These are phyloP conservation scores for Anthrax anthrax DNA, from an alignment of 2,888 invertebrate genomes.

Conservation along the genomic window DNA sequence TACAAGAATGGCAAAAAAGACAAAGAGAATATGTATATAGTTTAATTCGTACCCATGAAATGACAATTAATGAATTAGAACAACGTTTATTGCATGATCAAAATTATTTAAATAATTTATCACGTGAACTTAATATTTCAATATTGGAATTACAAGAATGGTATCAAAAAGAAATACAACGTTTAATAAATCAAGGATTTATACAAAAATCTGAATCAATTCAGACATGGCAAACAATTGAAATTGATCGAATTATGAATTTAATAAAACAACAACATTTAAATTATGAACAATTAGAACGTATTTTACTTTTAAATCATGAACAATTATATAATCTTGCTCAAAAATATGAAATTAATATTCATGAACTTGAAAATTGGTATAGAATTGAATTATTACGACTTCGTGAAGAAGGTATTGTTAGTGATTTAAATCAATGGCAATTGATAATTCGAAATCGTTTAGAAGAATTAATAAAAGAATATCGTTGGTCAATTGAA, in stretches of 20 bases:
- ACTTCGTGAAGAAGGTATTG: constrained; percentile 22
- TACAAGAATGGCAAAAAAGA: constrained; percentile 26
- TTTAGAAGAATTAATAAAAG: constrained; percentile 22
- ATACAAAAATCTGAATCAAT: constrained; percentile 26
- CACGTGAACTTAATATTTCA: constrained; percentile 27
- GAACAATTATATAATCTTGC: constrained; percentile 22
- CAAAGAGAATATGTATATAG: neutral
- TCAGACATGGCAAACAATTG: constrained; percentile 27
- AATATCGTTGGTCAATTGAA: constrained; percentile 23
- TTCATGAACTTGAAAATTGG: constrained; percentile 27
- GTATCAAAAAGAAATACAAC: constrained; percentile 24
- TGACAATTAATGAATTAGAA: constrained; percentile 27
- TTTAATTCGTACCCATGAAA: constrained; percentile 26
- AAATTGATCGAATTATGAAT: constrained; percentile 22
- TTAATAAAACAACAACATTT: constrained; percentile 25
- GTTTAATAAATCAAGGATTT: constrained; percentile 25
- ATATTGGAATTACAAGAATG: constrained; percentile 29
- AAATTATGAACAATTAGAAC: constrained; percentile 25
- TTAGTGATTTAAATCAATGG: constrained; percentile 22
- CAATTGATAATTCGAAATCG: constrained; percentile 26
- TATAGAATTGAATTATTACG: constrained; percentile 25
- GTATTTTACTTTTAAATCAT: constrained; percentile 23
- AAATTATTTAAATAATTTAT: constrained; percentile 21
- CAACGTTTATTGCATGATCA: constrained; percentile 27
- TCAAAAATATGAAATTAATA: constrained; percentile 24